Base-by-base conservation (phyloP, 2,888 invertebrate species). In the Ochropleura leucogaster region DNA sequence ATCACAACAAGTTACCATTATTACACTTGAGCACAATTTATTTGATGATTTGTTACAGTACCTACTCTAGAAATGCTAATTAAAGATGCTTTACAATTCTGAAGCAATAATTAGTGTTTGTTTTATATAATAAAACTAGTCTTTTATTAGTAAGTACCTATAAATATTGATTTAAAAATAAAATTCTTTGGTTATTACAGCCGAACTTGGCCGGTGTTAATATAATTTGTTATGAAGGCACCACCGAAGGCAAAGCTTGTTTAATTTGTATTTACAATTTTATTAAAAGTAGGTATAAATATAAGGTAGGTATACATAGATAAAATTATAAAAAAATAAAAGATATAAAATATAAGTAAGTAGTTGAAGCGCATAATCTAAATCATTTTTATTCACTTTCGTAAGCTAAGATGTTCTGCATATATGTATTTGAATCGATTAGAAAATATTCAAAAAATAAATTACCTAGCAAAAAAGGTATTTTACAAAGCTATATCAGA, bases 21-120 rank as follows among this genome's bases (percentile, higher is more conserved):
- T 73, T 83, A 78, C 78, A 86, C 76, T 89, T 89, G 90, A 90
- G 89, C 92, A 90, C 85, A 90, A 88, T 87, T 88, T 84, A 67
- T 82, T 77, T 77, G 79, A 87, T 89, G 87, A 85, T 67, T 79
- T 67, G 49, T 73, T 59, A 83, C 71, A 74, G 67, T 77, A 70
- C 85, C 89, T 91, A 91, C 85, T 83, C 90, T 92, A 92, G 82
- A 93, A 93, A 93, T 92, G 93, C 93, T 92, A 92, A 91, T 83
- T 88, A 83, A 89, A 85, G 74, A 76, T 88, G 88, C 86, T 87
- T 85, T 86, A 82, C 79, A 90, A 87, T 89, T 87, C 88, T 90
- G 88, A 90, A 91, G 88, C 87, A 80, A 86, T 86, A 77, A 84
- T 80, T 79, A 79, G 78, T 83, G 68, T 74, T 76, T 47, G 72